Conservation (phyloP, 2,888 invertebrate genomes). For the Euphydryas editha region DNA sequence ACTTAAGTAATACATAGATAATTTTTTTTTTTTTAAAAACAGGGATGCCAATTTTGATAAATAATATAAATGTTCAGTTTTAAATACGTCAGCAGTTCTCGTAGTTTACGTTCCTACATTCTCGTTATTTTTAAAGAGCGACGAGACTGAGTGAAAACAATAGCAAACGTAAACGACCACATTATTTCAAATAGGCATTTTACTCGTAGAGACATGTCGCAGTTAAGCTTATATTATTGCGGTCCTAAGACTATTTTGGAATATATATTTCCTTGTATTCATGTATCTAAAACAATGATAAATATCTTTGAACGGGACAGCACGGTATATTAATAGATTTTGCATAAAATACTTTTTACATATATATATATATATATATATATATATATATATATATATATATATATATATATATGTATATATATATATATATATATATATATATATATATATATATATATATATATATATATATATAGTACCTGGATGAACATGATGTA, state of each 20-base stretch:
- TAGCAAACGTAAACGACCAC: constrained; percentile 44
- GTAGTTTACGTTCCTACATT: constrained; percentile 17
- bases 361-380: too few relatives aligned
- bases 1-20: too few relatives aligned
- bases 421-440: neutral
- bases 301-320: neutral
- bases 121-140: constrained; percentile 21
- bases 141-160: constrained; percentile 37
- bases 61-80: neutral
- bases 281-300: constrained; percentile 8
- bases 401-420: neutral
- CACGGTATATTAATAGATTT: neutral
- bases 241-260: constrained; percentile 21
- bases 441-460: neutral
- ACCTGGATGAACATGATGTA: too few relatives aligned
- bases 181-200: constrained; percentile 47
- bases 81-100: constrained; percentile 30
- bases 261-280: constrained; percentile 21
- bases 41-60: too few relatives aligned
- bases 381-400: neutral
- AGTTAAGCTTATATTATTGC: constrained; percentile 33
- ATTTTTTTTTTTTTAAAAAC: too few relatives aligned
- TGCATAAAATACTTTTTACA: neutral
- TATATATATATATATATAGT: neutral
- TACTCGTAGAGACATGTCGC: constrained; percentile 32